Base-by-base conservation (phyloP, 2,888 invertebrate species). In the Sarcophaga caerulescens region DNA sequence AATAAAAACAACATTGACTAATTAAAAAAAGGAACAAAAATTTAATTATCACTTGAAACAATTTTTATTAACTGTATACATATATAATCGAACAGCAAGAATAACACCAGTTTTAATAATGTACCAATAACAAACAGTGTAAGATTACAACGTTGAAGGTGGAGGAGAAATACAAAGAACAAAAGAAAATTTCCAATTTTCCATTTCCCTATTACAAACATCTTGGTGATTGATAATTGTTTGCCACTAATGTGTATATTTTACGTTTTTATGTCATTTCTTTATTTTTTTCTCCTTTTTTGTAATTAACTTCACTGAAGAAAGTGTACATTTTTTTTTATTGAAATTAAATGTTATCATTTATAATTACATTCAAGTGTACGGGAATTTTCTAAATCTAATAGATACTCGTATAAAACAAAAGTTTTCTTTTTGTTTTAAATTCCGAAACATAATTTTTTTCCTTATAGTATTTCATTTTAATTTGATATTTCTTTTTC, bases 71-170 rank as follows among this genome's bases (percentile, higher is more conserved):
- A 83, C 78, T 35, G 45, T 44, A 35, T 10, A 11, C 35, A 66
- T 44, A 60, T 77, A 35, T 19, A 12, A 62, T 63, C 5, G 47
- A 75, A 25, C 74, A 74, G 65, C 25, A 59, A 70, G 19, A 71
- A 47, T 21, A 47, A 73, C 47, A 79, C 35, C 52, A 69, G 69
- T 65, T 75, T 63, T 35, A 84, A 79, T 78, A 69, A 83, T 78
- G 59, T 70, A 75, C 47, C 45, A 84, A 79, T 79, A 84, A 75
- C 60, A 73, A 84, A 75, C 60, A 73, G 79, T 70, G 74, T 65
- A 84, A 75, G 25, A 63, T 69, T 79, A 45, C 78, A 74, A 79
- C 59, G 74, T 66, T 69, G 63, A 79, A 69, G 57, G 78, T 65
- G 79, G 47, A 70, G 74, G 71, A 69, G 76, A 63, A 25, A 45